Percentiles rank a stretch among this genome's conserved stretches.
Evolutionary conservation across 2,113 vertebrate genomes (phyloP).

Genomic region (Carassius gibelio): DNA sequence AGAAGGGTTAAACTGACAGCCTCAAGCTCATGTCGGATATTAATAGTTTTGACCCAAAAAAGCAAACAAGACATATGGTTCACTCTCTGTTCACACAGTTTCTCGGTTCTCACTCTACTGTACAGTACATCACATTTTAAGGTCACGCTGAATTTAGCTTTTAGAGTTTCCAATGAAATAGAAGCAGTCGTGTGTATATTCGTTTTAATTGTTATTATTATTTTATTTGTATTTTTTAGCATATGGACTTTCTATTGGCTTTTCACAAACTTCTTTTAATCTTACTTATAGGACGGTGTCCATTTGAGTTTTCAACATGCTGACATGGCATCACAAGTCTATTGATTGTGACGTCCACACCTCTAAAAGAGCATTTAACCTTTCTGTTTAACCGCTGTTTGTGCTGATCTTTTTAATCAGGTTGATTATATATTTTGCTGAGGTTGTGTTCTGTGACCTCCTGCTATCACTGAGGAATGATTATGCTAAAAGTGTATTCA

Average conservation of each 20-base stretch:
- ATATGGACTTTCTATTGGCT: no score
- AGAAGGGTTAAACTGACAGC: slow-evolving; percentile 48
- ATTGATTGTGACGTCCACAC: slow-evolving; percentile 48
- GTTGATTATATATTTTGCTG: slow-evolving; percentile 11
- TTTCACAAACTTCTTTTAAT: no score
- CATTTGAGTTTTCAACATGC: slow-evolving; percentile 12
- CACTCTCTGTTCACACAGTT: background rate
- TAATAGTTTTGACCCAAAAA: slow-evolving; percentile 39
- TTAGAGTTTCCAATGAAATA: no score
- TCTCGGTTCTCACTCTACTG: background rate
- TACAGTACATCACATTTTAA: background rate
- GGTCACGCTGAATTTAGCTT: no score
- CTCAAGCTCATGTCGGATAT: slow-evolving; percentile 54
- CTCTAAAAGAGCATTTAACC: slow-evolving; percentile 35
- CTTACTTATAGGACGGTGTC: no score
- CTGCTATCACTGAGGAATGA: background rate
- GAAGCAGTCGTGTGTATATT: no score
- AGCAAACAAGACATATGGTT: slow-evolving; percentile 10
- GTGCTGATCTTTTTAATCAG: slow-evolving; percentile 5
- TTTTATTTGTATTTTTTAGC: no score
- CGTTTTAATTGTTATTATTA: no score
- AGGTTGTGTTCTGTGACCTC: background rate
- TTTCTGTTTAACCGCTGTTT: background rate
- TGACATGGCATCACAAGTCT: background rate
- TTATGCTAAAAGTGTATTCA: background rate